Evolutionary conservation across 2,888 invertebrate species (phyloP).

Genomic region (Ichneumon xanthorius): DNA sequence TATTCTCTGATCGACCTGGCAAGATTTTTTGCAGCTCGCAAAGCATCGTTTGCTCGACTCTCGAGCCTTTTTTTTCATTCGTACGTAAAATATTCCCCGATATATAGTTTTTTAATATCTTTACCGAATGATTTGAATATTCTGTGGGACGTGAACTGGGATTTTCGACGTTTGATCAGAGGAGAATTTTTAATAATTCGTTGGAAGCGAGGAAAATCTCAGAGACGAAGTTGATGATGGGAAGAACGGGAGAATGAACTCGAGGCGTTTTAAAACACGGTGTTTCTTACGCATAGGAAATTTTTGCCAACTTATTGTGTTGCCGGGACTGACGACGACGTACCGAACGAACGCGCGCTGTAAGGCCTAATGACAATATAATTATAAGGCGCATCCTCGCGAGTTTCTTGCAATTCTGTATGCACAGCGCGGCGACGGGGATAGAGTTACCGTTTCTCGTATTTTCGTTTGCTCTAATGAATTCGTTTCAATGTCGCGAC

Average conservation of each 20-base stretch:
- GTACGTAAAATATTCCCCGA: neutral
- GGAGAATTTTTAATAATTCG: slow-evolving; percentile 13
- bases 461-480: slow-evolving; percentile 71
- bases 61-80: neutral
- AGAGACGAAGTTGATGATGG: slow-evolving; percentile 17
- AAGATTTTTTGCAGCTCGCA: slow-evolving; percentile 23
- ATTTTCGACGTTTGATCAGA: slow-evolving; percentile 12
- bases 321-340: slow-evolving; percentile 28
- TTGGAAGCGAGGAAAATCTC: slow-evolving; percentile 13
- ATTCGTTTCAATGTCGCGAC: slow-evolving; percentile 74
- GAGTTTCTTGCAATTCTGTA: slow-evolving; percentile 69
- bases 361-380: slow-evolving; percentile 80
- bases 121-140: neutral
- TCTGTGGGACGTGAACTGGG: slow-evolving; percentile 1
- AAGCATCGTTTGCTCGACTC: neutral
- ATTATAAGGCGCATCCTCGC: slow-evolving; percentile 74
- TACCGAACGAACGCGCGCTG: slow-evolving; percentile 64
- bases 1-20: slow-evolving; percentile 21
- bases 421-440: slow-evolving; percentile 21
- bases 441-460: slow-evolving; percentile 52
- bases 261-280: slow-evolving; percentile 2
- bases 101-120: neutral
- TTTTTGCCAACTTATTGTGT: slow-evolving; percentile 42
- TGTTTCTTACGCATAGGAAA: slow-evolving; percentile 16
- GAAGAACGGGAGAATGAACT: neutral